phyloP scores from a whole-genome alignment of 2,113 vertebrate genomes.

The Anarrhichthys ocellatus region DNA sequence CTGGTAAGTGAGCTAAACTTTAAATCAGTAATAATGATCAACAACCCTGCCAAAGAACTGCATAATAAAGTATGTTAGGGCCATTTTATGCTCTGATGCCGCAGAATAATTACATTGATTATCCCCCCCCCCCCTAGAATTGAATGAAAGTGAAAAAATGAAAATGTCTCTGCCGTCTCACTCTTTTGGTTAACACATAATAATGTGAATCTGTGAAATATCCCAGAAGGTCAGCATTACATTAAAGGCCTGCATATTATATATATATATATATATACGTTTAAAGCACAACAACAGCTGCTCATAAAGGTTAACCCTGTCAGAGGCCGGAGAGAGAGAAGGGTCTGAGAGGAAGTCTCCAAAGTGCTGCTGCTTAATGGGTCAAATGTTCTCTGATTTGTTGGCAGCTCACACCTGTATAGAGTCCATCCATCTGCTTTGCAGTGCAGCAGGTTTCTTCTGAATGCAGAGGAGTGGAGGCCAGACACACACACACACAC shows the following conservation, averaged over 20 bases:
- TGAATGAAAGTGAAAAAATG: slow-evolving; percentile 3
- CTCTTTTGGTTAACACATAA: not conserved
- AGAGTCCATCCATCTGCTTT: slow-evolving; percentile 37
- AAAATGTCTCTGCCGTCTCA: not conserved
- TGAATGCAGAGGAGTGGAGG: slow-evolving; percentile 24
- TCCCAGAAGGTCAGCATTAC: slow-evolving; percentile 32
- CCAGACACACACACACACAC: not conserved
- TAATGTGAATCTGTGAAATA: slow-evolving; percentile 38
- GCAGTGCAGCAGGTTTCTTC: slow-evolving; percentile 19
- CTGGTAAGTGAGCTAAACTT: not conserved
- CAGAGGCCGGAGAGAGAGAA: not conserved
- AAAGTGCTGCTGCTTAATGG: slow-evolving; percentile 24
- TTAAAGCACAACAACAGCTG: slow-evolving; percentile 22
- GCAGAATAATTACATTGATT: slow-evolving; percentile 18
- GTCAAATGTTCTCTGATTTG: slow-evolving; percentile 50
- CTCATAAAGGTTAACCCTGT: slow-evolving; percentile 3
- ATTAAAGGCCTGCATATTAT: slow-evolving; percentile 34
- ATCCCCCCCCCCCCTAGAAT: not conserved
- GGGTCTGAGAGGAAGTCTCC: slow-evolving; percentile 1
- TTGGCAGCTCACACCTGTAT: slow-evolving; percentile 39
- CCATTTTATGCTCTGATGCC: slow-evolving; percentile 1
- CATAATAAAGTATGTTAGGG: not conserved
- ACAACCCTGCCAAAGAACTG: not conserved
- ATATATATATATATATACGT: not conserved
- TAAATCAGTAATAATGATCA: not conserved